A percentile compares a stretch with the other conserved stretches of the same genome.
These are phyloP conservation scores for Cyclophora albipunctata DNA, from an alignment of 2,888 invertebrate species.

Conservation along the genomic window DNA sequence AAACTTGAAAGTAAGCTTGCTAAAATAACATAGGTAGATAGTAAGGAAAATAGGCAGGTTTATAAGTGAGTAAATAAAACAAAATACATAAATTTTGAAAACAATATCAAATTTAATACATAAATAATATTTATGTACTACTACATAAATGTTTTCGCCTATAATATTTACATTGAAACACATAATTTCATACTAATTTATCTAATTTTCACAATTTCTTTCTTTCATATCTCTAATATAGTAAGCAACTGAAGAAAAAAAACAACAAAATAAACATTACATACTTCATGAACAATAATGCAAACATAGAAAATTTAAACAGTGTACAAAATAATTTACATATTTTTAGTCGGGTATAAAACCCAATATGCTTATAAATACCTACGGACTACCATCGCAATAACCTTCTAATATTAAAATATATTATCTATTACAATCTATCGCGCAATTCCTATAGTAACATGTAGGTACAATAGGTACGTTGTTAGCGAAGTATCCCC, in stretches of 20 bases:
- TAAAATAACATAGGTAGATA: too few species aligned
- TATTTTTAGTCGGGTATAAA: constrained; percentile 30
- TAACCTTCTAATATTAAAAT: constrained; percentile 52
- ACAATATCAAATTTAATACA: constrained; percentile 77
- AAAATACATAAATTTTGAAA: constrained; percentile 65
- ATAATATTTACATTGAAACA: constrained; percentile 73
- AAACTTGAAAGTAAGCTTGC: too few species aligned
- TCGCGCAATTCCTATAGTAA: constrained; percentile 14
- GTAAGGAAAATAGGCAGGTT: constrained; percentile 25
- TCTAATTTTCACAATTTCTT: constrained; percentile 55
- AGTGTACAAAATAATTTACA: constrained; percentile 69
- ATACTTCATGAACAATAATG: constrained; percentile 49
- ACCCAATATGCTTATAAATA: constrained; percentile 33
- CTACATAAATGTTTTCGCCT: constrained; percentile 71
- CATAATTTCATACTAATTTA: constrained; percentile 63
- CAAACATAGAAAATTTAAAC: constrained; percentile 52
- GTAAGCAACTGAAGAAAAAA: constrained; percentile 59
- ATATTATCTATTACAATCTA: constrained; percentile 48
- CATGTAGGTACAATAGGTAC: too few species aligned
- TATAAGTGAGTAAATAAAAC: constrained; percentile 42
- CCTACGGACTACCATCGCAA: constrained; percentile 40
- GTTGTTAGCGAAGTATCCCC: too few species aligned
- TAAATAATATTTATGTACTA: constrained; percentile 73
- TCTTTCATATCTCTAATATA: constrained; percentile 47
- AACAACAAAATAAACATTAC: constrained; percentile 54